phyloP scores from a whole-genome alignment of 2,113 vertebrate species.

The Urocolius indicus region DNA sequence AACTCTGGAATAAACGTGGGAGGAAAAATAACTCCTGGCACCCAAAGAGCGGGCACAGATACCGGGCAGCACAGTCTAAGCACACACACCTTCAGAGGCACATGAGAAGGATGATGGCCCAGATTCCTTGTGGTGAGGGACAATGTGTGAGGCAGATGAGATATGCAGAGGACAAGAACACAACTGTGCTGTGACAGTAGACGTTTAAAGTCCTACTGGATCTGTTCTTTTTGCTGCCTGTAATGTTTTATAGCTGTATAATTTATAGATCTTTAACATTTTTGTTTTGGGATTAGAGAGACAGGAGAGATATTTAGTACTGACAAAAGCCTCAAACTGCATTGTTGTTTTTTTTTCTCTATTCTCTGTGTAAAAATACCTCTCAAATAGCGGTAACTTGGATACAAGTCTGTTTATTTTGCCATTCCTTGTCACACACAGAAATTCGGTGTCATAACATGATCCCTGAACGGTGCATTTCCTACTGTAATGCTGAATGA shows the following conservation, averaged over 20 bases:
- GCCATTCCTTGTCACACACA: background rate
- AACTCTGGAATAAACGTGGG: background rate
- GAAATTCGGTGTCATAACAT: background rate
- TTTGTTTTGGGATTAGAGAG: fast-evolving
- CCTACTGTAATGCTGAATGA: background rate
- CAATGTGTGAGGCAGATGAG: background rate
- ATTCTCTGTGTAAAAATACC: background rate
- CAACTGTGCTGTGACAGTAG: background rate
- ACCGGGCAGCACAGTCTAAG: background rate
- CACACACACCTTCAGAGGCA: fast-evolving
- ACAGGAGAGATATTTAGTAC: background rate
- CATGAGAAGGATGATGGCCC: background rate
- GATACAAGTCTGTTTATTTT: background rate
- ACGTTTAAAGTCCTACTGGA: fast-evolving
- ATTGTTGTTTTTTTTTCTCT: background rate
- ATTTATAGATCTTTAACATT: fast-evolving
- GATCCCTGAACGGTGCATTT: background rate
- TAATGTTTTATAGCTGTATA: background rate
- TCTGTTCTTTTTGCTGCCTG: background rate
- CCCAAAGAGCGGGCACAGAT: no score
- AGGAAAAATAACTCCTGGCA: background rate
- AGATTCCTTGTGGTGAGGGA: background rate
- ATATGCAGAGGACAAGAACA: background rate
- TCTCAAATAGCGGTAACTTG: background rate
- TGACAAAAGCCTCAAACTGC: background rate